A percentile compares a stretch with the other conserved stretches of the same genome.
Conservation (phyloP, 2,113 vertebrate species). For the Microtus pennsylvanicus region DNA sequence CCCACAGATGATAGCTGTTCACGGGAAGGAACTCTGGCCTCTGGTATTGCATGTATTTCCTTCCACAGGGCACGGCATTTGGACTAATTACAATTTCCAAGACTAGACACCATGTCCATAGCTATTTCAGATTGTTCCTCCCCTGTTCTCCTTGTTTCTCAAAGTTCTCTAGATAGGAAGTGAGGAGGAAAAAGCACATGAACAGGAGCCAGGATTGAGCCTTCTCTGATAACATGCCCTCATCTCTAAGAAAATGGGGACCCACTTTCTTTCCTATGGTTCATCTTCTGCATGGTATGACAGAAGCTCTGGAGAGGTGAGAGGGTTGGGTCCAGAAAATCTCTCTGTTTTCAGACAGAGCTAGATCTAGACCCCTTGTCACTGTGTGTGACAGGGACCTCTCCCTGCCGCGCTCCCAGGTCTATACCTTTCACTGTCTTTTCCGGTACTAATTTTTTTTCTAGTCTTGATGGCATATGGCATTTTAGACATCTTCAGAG, state of each 20-base stretch:
- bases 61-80: not conserved
- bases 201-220: not conserved
- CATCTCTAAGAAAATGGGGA: not conserved
- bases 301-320: not conserved
- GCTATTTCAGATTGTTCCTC: not conserved
- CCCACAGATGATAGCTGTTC: not conserved
- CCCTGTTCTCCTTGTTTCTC: not conserved
- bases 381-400: not conserved
- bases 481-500: not conserved
- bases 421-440: too few species aligned
- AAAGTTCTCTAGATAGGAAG: not conserved
- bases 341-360: not conserved
- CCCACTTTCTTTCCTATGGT: not conserved
- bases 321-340: not conserved
- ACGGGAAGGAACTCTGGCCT: not conserved
- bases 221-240: not conserved
- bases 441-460: not conserved
- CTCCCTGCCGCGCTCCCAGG: too few species aligned
- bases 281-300: not conserved
- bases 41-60: not conserved
- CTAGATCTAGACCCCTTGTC: accelerated
- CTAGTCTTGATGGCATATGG: not conserved
- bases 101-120: not conserved
- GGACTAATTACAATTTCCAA: not conserved
- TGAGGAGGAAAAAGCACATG: not conserved